phyloP scores from a whole-genome alignment of 37 sponge, comb jelly and placozoan genomes.

The Axinella damicornis region DNA sequence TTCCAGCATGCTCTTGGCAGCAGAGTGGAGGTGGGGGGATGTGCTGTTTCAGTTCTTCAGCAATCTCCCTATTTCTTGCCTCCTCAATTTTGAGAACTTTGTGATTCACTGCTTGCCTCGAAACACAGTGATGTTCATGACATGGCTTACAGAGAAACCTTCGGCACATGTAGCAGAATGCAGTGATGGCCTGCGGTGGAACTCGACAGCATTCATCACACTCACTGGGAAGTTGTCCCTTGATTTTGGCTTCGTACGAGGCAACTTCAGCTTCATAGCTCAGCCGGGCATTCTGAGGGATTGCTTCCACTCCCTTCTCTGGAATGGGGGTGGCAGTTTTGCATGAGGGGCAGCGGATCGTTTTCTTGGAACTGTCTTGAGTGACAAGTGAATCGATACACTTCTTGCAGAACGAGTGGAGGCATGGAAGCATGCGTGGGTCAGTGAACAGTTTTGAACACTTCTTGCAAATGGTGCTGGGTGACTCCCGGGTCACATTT shows the following conservation, averaged over 20 bases:
- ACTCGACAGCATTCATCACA: constrained; percentile 27
- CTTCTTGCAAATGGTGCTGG: background rate
- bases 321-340: background rate
- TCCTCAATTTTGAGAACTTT: background rate
- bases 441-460: constrained; percentile 47
- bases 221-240: constrained; percentile 1
- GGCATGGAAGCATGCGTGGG: constrained; percentile 53
- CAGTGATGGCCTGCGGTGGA: background rate
- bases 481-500: too few relatives aligned
- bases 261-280: constrained; percentile 24
- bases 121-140: constrained; percentile 5
- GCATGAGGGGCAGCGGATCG: constrained; percentile 23
- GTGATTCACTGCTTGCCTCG: constrained; percentile 1
- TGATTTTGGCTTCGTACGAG: constrained; percentile 3
- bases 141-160: constrained; percentile 33
- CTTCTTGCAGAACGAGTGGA: constrained; percentile 61
- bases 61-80: background rate
- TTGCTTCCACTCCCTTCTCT: background rate
- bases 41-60: background rate
- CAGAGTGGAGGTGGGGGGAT: background rate
- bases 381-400: constrained; percentile 19
- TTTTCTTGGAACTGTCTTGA: too few relatives aligned
- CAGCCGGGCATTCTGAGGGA: constrained; percentile 11
- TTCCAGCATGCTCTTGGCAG: constrained; percentile 4
- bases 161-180: constrained; percentile 32